These are phyloP conservation scores for Telenomus remus DNA, from an alignment of 1,140 invertebrate species.

Conservation along the genomic window DNA sequence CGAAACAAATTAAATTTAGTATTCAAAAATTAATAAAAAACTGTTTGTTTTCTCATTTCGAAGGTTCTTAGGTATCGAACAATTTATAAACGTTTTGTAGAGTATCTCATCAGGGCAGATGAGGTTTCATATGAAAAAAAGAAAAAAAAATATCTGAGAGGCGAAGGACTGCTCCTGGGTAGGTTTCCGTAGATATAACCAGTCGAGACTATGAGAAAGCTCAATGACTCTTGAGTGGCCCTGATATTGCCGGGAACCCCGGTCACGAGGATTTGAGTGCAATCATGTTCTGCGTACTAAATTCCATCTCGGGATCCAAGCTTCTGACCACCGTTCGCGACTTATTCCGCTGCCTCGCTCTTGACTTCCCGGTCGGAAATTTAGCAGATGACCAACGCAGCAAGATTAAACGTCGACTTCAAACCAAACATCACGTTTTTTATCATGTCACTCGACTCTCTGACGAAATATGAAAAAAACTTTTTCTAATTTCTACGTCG, in stretches of 20 bases:
- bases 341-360: constrained; percentile 45
- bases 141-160: constrained; percentile 26
- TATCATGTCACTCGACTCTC: background rate
- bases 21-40: no score
- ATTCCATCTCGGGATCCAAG: constrained; percentile 61
- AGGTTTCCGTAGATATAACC: constrained; percentile 62
- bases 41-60: no score
- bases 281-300: constrained; percentile 68
- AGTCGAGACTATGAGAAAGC: constrained; percentile 69
- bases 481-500: no score
- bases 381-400: constrained; percentile 7
- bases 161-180: constrained; percentile 63
- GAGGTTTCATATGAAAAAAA: constrained; percentile 53
- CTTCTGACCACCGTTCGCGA: constrained; percentile 60
- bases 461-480: background rate
- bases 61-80: no score
- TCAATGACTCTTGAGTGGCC: constrained; percentile 74
- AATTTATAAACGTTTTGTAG: no score
- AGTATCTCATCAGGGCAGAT: background rate
- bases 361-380: constrained; percentile 30
- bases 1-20: no score
- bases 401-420: constrained; percentile 26
- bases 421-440: background rate
- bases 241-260: constrained; percentile 72
- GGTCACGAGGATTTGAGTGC: constrained; percentile 70